These are phyloP conservation scores for Gastracanthus pulcherrimus DNA, from an alignment of 2,888 invertebrate genomes.

Conservation along the genomic window DNA sequence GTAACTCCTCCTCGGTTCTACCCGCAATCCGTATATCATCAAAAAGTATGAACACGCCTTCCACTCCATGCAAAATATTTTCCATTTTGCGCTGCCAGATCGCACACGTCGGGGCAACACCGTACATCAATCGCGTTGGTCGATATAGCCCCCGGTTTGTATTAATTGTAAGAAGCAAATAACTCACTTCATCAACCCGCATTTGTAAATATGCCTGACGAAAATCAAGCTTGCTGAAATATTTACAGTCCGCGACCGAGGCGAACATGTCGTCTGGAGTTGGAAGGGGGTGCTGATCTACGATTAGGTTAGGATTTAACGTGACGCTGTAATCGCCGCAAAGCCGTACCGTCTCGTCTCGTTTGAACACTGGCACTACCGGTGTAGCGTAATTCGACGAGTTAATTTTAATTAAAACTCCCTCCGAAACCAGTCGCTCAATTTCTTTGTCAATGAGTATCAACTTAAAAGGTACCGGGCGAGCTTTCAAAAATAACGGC, in stretches of 20 bases:
- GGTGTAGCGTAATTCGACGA: neutral
- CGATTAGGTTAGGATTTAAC: neutral
- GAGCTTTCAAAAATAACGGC: neutral
- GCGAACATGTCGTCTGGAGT: neutral
- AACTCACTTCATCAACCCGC: neutral
- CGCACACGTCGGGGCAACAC: neutral
- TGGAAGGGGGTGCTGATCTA: neutral
- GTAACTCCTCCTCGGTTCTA: neutral
- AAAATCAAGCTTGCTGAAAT: neutral
- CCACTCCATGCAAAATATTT: neutral
- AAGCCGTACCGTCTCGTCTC: neutral
- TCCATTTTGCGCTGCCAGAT: neutral
- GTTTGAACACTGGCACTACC: neutral
- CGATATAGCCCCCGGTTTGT: too few relatives aligned
- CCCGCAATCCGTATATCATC: neutral
- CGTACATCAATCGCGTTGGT: neutral
- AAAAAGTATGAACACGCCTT: neutral
- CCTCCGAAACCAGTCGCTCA: neutral
- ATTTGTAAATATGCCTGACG: neutral
- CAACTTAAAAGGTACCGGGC: neutral
- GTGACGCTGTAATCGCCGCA: neutral
- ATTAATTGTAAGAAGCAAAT: too few relatives aligned
- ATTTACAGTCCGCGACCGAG: neutral
- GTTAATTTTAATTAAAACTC: neutral
- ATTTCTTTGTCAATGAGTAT: neutral